Evolutionary conservation across 1,140 invertebrate genomes (phyloP).

Genomic region (Lutraria rhynchaena): DNA sequence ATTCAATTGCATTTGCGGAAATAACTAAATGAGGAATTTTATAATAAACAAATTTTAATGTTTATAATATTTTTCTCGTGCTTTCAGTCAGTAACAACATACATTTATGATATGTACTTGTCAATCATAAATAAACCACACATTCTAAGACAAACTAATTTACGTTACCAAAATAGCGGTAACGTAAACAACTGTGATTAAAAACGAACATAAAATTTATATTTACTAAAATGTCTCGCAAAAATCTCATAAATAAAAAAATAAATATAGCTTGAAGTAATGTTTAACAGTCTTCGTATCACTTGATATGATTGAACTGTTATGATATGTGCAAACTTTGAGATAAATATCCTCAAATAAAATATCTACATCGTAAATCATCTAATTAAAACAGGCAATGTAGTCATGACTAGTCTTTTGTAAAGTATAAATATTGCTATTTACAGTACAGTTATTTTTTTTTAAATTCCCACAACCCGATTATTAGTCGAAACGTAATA

Average conservation of each 20-base stretch:
- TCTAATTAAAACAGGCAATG: slow-evolving; percentile 16
- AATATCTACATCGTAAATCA: slow-evolving; percentile 32
- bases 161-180: too few species aligned
- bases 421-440: slow-evolving; percentile 46
- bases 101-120: too few species aligned
- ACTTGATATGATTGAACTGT: slow-evolving; percentile 16
- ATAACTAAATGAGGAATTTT: too few species aligned
- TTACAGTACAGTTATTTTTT: slow-evolving; percentile 17
- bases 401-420: slow-evolving; percentile 21
- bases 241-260: slow-evolving; percentile 22
- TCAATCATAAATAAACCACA: too few species aligned
- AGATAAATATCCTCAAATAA: slow-evolving; percentile 42
- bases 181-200: neutral
- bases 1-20: too few species aligned
- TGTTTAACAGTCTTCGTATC: too few species aligned
- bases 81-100: too few species aligned
- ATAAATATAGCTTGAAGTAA: slow-evolving; percentile 19
- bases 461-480: slow-evolving; percentile 18
- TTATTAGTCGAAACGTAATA: slow-evolving; percentile 4
- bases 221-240: slow-evolving; percentile 1
- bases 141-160: too few species aligned
- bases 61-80: too few species aligned
- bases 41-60: too few species aligned
- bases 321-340: slow-evolving; percentile 25
- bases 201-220: too few species aligned